Evolutionary conservation across 37 sponge, comb jelly and placozoan genomes (phyloP), one percentile per base, ranked within the genome.

Genomic region (Haliclona indistincta): DNA sequence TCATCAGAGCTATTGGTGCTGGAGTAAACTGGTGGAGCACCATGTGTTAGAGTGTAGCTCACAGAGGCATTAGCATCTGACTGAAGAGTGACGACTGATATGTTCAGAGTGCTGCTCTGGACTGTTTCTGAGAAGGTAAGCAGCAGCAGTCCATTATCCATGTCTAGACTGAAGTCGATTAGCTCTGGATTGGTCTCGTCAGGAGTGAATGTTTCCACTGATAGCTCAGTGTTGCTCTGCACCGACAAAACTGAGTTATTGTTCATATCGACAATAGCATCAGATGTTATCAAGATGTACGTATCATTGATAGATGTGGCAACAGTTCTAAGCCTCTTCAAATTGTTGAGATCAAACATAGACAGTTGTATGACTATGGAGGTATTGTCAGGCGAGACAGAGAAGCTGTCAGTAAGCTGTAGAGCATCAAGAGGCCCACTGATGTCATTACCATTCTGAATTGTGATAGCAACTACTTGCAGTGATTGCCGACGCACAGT

Each of bases 111-210:
- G 2, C 43, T 28, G 17, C 63, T 81, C 37, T 70, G 56, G 1
- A 95, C 91, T n/a, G 93, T 95, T 54, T 95, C 95, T 28, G 92
- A 84, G 76, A 91, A 95, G 4, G 82, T 81, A 43, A 95, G 65
- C 2, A 63, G 51, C 51, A 95, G 70, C 19, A 75, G 58, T 25
- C 93, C 89, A 43, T 70, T 45, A 56, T 95, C 58, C 67, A 91
- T 64, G 44, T 95, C 89, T 5, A 95, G 62, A 42, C 69, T 63
- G 56, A 91, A 90, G 3, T 56, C 56, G 2, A 30, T 33, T 55
- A 95, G 47, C 17, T 32, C 43, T 4, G 95, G 95, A 4, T n/a
- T 56, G 15, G 81, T 87, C 23, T 56, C 41, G 68, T 95, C 92
- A 5, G 56, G 68, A 23, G 68, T 55, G 43, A 74, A 95, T 25